Evolutionary conservation across 2,888 invertebrate species (phyloP).

Genomic region (Eubasilissa splendida): DNA sequence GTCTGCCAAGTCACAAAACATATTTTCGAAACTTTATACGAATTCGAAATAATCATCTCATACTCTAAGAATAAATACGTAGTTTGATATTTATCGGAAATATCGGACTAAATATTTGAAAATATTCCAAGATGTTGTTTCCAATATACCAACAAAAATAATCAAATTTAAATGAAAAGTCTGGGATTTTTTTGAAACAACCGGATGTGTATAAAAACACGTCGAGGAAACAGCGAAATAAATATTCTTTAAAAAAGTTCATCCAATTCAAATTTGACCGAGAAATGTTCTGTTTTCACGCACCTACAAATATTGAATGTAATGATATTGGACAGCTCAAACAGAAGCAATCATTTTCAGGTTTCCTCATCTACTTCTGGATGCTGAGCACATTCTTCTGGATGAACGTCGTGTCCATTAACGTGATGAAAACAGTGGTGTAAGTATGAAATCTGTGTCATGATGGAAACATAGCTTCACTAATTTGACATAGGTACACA

Average conservation of each 20-base stretch:
- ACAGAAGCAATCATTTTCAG: slow-evolving; percentile 61
- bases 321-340: slow-evolving; percentile 47
- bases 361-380: slow-evolving; percentile 74
- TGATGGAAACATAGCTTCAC: too few relatives aligned
- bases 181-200: background rate
- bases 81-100: too few relatives aligned
- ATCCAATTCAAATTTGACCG: too few relatives aligned
- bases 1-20: too few relatives aligned
- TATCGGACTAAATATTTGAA: too few relatives aligned
- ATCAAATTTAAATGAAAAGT: background rate
- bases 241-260: too few relatives aligned
- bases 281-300: too few relatives aligned
- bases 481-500: too few relatives aligned
- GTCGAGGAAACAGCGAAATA: background rate
- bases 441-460: slow-evolving; percentile 66
- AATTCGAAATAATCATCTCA: too few relatives aligned
- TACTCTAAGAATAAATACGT: too few relatives aligned
- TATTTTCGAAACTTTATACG: too few relatives aligned
- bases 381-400: slow-evolving; percentile 82
- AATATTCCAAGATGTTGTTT: background rate
- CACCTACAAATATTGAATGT: too few relatives aligned
- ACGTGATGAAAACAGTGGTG: slow-evolving; percentile 78
- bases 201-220: slow-evolving; percentile 4
- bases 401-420: slow-evolving; percentile 79
- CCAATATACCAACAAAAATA: background rate